These are phyloP conservation scores for Leptestheria dahalacensis DNA, from an alignment of 1,140 invertebrate genomes.

Conservation along the genomic window DNA sequence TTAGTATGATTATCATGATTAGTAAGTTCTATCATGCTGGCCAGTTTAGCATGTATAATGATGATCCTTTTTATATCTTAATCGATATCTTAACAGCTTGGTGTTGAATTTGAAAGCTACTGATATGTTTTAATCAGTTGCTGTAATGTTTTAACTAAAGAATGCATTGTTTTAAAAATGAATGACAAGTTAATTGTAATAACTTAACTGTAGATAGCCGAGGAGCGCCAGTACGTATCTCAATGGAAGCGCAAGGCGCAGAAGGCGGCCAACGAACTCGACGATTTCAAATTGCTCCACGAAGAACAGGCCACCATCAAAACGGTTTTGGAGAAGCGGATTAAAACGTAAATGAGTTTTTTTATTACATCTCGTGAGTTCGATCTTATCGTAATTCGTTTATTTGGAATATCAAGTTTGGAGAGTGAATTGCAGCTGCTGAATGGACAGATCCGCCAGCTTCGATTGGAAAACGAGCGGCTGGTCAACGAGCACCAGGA, in stretches of 20 bases:
- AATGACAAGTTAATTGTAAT: background rate
- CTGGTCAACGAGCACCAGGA: background rate
- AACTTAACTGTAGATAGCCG: background rate
- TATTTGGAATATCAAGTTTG: background rate
- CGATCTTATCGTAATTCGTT: background rate
- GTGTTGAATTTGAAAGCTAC: too few relatives aligned
- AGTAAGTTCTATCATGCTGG: too few relatives aligned
- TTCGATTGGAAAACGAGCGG: background rate
- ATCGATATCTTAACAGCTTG: too few relatives aligned
- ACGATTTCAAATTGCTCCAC: background rate
- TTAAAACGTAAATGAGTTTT: too few relatives aligned
- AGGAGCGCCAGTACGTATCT: background rate
- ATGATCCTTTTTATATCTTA: too few relatives aligned
- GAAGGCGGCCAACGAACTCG: background rate
- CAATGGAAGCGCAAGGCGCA: background rate
- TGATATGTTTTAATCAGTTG: too few relatives aligned
- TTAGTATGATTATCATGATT: background rate
- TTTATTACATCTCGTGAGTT: background rate
- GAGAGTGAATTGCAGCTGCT: background rate
- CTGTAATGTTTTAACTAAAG: too few relatives aligned
- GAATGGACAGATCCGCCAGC: background rate
- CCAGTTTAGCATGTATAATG: too few relatives aligned
- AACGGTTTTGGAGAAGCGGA: background rate
- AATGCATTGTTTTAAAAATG: background rate
- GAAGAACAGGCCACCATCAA: background rate